phyloP scores from a whole-genome alignment of 2,797 vertebrate genomes.

The Balearica regulorum region DNA sequence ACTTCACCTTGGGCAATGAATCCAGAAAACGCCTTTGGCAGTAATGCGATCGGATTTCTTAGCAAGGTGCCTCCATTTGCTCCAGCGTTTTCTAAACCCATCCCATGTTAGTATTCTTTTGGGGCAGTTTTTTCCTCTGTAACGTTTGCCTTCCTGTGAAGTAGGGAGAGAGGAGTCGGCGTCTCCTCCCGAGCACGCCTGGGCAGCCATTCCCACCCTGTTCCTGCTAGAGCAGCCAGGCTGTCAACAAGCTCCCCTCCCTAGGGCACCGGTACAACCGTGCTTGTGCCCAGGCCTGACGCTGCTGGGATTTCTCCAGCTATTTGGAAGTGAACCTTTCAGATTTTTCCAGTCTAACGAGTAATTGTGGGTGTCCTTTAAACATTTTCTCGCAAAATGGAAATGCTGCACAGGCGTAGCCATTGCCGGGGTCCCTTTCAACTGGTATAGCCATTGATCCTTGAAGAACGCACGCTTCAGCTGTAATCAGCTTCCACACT shows the following conservation, averaged over 20 bases:
- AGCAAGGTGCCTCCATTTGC: background rate
- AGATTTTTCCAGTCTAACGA: background rate
- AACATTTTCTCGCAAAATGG: background rate
- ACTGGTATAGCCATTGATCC: background rate
- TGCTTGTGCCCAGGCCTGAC: background rate
- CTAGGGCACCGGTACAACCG: rapidly evolving
- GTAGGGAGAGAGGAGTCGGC: background rate
- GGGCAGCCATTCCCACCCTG: background rate
- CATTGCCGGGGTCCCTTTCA: background rate
- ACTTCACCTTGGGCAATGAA: background rate
- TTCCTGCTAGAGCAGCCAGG: background rate
- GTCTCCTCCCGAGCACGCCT: background rate
- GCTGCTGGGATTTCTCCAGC: background rate
- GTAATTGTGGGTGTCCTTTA: background rate
- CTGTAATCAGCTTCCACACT: background rate
- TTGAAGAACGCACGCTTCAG: background rate
- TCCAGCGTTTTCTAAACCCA: background rate
- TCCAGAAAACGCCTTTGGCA: background rate
- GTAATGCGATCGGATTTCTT: background rate
- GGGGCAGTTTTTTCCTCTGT: background rate
- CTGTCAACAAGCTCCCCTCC: no score
- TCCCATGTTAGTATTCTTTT: background rate
- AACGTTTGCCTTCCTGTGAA: background rate
- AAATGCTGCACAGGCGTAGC: background rate
- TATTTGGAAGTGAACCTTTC: background rate